Percentiles rank a stretch among this genome's conserved stretches.
Conservation (phyloP, 2,113 vertebrate species). For the Barbus barbus region DNA sequence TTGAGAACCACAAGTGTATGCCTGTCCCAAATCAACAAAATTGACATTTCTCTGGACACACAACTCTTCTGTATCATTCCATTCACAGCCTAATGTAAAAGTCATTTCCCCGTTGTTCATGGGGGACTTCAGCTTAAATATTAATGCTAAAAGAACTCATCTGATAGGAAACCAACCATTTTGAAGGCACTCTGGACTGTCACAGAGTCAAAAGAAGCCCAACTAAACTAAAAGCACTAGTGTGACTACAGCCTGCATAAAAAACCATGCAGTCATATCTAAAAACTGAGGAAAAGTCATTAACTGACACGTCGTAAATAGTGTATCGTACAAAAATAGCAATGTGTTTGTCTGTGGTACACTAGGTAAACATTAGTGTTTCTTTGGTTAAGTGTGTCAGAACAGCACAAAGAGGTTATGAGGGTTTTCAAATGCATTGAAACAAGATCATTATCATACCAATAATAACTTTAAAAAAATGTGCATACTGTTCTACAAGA, state of each 20-base stretch:
- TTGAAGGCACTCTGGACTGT: background rate
- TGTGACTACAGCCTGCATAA: background rate
- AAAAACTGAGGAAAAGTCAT: background rate
- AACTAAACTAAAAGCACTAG: slow-evolving; percentile 1
- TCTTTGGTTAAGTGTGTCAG: slow-evolving; percentile 32
- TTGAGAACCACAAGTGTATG: background rate
- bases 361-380: slow-evolving; percentile 45
- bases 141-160: slow-evolving; percentile 9
- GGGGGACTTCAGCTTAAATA: background rate
- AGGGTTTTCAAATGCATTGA: background rate
- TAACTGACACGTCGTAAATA: background rate
- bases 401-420: background rate
- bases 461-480: background rate
- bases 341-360: background rate
- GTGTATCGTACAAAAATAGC: slow-evolving; percentile 12
- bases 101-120: background rate
- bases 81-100: background rate
- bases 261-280: background rate
- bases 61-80: background rate
- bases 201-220: background rate
- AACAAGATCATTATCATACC: background rate
- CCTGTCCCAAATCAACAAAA: background rate
- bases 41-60: background rate
- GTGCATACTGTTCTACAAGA: background rate
- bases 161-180: background rate